Percentiles rank a stretch among this genome's conserved stretches.
Conservation (phyloP, 1,140 invertebrate genomes). For the Eriocheir sinensis region DNA sequence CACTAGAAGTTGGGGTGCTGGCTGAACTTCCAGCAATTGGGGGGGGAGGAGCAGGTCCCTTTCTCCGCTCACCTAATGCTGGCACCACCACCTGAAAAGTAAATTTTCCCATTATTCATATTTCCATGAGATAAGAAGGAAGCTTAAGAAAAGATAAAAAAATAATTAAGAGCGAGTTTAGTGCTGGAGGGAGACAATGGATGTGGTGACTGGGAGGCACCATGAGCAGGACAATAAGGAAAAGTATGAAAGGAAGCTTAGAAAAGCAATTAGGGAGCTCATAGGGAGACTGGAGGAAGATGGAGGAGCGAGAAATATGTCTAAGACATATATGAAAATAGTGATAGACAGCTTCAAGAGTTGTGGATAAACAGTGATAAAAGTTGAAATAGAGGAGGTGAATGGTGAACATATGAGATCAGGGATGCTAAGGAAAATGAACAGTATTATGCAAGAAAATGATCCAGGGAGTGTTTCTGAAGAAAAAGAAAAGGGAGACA, state of each 20-base stretch:
- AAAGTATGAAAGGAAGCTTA: too few relatives aligned
- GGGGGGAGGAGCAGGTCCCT: conserved; percentile 78
- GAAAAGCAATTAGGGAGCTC: neutral
- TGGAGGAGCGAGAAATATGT: neutral
- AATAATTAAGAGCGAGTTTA: neutral
- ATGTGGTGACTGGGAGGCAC: too few relatives aligned
- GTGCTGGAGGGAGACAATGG: too few relatives aligned
- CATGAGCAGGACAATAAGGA: too few relatives aligned
- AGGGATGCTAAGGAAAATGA: too few relatives aligned
- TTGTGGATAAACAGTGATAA: too few relatives aligned
- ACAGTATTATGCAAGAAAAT: too few relatives aligned
- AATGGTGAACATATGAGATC: too few relatives aligned
- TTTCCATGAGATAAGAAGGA: neutral
- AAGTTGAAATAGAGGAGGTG: too few relatives aligned
- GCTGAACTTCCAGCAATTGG: conserved; percentile 65
- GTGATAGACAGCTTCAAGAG: too few relatives aligned
- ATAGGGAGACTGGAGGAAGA: neutral
- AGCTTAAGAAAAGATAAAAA: neutral
- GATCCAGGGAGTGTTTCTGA: too few relatives aligned
- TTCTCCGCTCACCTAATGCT: conserved; percentile 75
- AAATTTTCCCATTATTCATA: neutral
- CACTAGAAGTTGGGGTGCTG: conserved; percentile 68
- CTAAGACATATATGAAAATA: neutral
- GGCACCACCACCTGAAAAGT: conserved; percentile 65
- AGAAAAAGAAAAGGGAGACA: too few relatives aligned